Evolutionary conservation across 2,888 invertebrate species (phyloP).

Genomic region (Rhogogaster chlorosoma): DNA sequence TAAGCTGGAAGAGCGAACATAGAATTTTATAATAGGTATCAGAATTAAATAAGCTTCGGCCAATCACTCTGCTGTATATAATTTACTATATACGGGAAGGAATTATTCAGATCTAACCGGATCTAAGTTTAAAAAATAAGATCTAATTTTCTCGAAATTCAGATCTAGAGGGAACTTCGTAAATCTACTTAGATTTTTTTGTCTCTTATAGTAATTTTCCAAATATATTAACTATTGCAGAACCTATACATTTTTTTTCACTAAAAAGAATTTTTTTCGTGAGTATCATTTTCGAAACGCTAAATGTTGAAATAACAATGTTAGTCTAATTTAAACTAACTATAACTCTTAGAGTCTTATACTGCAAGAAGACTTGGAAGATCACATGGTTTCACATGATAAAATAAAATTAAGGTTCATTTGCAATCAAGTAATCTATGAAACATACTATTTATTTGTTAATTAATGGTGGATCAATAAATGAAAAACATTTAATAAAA

Average conservation of each 20-base stretch:
- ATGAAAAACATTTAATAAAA: neutral
- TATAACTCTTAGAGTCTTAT: neutral
- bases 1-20: neutral
- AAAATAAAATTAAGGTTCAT: neutral
- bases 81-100: neutral
- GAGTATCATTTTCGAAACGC: conserved; percentile 2
- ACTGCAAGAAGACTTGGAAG: too few relatives aligned
- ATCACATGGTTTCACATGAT: too few relatives aligned
- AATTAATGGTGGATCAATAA: neutral
- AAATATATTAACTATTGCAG: neutral
- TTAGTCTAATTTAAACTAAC: neutral
- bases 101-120: neutral
- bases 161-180: conserved; percentile 16
- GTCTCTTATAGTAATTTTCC: neutral
- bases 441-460: too few relatives aligned
- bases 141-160: neutral
- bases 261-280: neutral
- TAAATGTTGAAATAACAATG: neutral
- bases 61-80: neutral
- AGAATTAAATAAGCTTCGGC: neutral
- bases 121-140: neutral
- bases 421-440: conserved; percentile 11
- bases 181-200: conserved; percentile 11
- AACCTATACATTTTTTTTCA: neutral
- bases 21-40: neutral